Conservation (phyloP, 2,888 invertebrate species). For the Seladonia tumulorum region DNA sequence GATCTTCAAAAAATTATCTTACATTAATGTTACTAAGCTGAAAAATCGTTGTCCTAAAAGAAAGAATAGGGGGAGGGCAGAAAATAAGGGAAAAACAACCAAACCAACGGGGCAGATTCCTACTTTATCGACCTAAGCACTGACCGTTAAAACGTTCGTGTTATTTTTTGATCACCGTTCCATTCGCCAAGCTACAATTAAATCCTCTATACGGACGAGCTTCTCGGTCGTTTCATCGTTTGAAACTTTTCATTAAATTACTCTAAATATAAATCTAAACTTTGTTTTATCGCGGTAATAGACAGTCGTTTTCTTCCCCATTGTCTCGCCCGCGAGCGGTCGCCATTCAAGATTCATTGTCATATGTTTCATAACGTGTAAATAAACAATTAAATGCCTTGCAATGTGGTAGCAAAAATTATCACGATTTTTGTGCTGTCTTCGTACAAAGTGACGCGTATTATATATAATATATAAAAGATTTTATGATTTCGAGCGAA, state of each 20-base stretch:
- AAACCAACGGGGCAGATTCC: not conserved
- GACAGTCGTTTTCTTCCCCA: conserved; percentile 54
- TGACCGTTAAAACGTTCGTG: not conserved
- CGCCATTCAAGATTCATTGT: conserved; percentile 38
- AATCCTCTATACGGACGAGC: conserved; percentile 9
- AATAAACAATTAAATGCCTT: conserved; percentile 23
- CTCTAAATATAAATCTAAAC: conserved; percentile 49
- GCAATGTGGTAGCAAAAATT: conserved; percentile 18
- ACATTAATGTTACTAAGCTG: conserved; percentile 11
- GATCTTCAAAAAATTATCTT: conserved; percentile 25
- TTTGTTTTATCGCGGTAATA: conserved; percentile 47
- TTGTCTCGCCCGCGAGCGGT: conserved; percentile 32
- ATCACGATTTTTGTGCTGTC: conserved; percentile 39
- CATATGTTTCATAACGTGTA: not conserved
- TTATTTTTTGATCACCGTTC: not conserved
- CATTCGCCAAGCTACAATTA: not conserved
- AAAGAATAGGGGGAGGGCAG: not conserved
- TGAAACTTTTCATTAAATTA: conserved; percentile 16
- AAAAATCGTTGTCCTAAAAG: not conserved
- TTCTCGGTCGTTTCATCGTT: not conserved
- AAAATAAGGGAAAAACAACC: not conserved
- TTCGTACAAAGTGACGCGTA: conserved; percentile 36
- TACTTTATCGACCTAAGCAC: conserved; percentile 36
- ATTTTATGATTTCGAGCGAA: conserved; percentile 26
- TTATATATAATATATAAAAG: conserved; percentile 23